A percentile compares a stretch with the other conserved stretches of the same genome.
Conservation (phyloP, 2,888 invertebrate species). For the Philhelius pedissequus region DNA sequence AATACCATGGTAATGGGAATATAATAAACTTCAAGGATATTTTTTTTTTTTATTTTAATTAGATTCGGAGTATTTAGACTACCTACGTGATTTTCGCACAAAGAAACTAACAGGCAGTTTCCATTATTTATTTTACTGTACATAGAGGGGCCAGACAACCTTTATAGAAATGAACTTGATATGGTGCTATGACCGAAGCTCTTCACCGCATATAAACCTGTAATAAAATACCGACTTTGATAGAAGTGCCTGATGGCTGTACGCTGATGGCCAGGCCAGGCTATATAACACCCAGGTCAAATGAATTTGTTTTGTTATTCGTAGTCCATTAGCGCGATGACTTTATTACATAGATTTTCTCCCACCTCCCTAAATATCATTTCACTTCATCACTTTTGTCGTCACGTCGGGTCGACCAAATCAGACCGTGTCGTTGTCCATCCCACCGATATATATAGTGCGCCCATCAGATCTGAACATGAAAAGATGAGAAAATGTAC, state of each 20-base stretch:
- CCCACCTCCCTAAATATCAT: not conserved
- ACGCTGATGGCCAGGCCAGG: no score
- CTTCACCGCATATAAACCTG: not conserved
- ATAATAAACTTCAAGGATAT: not conserved
- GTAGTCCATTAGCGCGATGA: slow-evolving; percentile 19
- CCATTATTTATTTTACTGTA: not conserved
- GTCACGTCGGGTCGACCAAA: not conserved
- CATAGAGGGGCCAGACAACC: not conserved
- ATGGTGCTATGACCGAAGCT: not conserved
- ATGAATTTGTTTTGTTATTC: slow-evolving; percentile 19
- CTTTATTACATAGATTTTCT: slow-evolving; percentile 18
- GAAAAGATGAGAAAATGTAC: slow-evolving; percentile 31
- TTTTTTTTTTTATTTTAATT: not conserved
- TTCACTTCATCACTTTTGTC: not conserved
- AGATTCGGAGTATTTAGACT: not conserved
- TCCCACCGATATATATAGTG: not conserved
- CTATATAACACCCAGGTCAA: not conserved
- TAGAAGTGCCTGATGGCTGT: not conserved
- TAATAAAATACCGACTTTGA: slow-evolving; percentile 12
- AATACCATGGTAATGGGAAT: not conserved
- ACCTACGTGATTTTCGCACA: not conserved
- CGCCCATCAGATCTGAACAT: slow-evolving; percentile 17
- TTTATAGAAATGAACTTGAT: not conserved
- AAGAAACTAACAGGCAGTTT: not conserved
- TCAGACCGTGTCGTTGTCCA: not conserved